Conservation (phyloP, 2,113 vertebrate genomes). For the Gymnorhina tibicen region DNA sequence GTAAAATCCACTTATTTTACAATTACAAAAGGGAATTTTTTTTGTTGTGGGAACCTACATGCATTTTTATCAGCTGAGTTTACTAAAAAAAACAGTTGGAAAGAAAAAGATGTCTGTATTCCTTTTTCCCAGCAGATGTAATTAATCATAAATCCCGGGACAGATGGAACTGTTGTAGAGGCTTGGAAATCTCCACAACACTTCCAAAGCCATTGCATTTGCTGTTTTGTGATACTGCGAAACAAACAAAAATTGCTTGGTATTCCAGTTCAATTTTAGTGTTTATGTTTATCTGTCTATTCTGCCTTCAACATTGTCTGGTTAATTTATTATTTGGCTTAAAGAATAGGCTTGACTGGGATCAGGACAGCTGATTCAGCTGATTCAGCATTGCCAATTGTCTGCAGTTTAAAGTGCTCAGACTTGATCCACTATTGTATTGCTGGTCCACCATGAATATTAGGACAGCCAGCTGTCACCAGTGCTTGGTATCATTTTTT, state of each 20-base stretch:
- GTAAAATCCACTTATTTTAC: slow-evolving; percentile 23
- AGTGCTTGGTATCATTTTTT: not conserved
- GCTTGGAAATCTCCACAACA: not conserved
- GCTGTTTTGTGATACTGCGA: not conserved
- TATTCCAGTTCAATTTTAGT: not conserved
- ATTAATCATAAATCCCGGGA: not conserved
- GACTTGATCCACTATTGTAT: not conserved
- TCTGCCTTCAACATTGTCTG: slow-evolving; percentile 11
- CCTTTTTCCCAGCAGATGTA: not conserved
- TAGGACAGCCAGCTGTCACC: not conserved
- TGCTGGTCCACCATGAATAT: not conserved
- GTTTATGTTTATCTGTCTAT: slow-evolving; percentile 43
- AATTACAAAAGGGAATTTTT: not conserved
- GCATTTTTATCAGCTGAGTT: not conserved
- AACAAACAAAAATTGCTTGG: not conserved
- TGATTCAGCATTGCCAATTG: not conserved
- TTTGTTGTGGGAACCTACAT: not conserved
- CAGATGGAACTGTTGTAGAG: not conserved
- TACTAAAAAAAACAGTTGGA: not conserved
- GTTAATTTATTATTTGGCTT: slow-evolving; percentile 39
- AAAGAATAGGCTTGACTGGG: not conserved
- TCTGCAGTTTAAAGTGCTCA: not conserved
- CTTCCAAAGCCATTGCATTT: not conserved
- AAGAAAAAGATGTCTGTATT: not conserved
- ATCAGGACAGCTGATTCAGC: slow-evolving; percentile 54